Evolutionary conservation across 2,113 vertebrate genomes (phyloP), one percentile per base, ranked within the genome.

Genomic region (Paracanthobrama guichenoti): DNA sequence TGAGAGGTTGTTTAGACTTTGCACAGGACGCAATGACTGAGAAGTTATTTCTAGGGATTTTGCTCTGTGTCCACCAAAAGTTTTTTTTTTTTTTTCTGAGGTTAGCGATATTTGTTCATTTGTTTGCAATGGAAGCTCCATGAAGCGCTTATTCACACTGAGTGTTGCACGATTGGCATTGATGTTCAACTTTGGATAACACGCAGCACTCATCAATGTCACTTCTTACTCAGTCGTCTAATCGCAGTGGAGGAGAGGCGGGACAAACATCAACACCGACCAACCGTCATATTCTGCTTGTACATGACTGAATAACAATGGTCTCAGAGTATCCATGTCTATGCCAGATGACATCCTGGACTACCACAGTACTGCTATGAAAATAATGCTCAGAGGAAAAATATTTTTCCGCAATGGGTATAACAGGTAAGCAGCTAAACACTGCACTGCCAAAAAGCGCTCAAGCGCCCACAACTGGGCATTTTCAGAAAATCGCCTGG

Each of bases 21-120:
- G 76, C 76, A 79, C 76, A 79, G 55, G 75, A 59, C 75, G 57
- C 35, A 11, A 44, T 82, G 66, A 78, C 79, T 50, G 10, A 46
- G 26, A 53, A 64, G 39, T 50, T 81, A 66, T 67, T 82, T 48
- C 28, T 78, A 26, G 59, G 50, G 22, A 57, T 44, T 24, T 24
- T 28, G 69, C 42, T 24, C 22, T 72, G 69, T 72, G 39, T 72
- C 42, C 69, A 46, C 42, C 20, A 46, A 72, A 72, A 46, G 6
- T 46, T 44, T 67, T n/a, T n/a, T n/a, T n/a, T n/a, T n/a, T n/a
- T n/a, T n/a, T 20, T 69, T 22, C 18, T 39, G 35, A 39, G 20
- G 35, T 7, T 10, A n/a, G 35, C 35, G n/a, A 22, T 67, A 8
- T 39, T 2, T 11, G 20, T 67, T 39, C 1, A 67, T 10, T 35